phyloP scores from a whole-genome alignment of 1,140 invertebrate genomes.

The Heliothis subflexa region DNA sequence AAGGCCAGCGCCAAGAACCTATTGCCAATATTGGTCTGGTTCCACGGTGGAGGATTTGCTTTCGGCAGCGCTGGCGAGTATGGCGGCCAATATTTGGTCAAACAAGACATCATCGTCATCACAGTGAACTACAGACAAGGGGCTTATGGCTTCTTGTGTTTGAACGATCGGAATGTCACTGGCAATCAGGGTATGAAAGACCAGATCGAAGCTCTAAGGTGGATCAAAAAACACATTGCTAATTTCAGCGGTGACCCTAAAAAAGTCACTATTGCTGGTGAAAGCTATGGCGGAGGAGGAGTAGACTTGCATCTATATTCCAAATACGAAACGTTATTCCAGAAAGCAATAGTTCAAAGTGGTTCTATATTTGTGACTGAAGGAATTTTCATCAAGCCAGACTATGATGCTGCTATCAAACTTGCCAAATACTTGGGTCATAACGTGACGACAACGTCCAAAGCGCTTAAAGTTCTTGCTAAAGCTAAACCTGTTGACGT shows the following conservation, averaged over 20 bases:
- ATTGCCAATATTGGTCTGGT: constrained; percentile 89
- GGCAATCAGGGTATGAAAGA: constrained; percentile 91
- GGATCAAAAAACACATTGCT: constrained; percentile 88
- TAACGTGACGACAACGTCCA: constrained; percentile 14
- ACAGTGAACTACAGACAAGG: constrained; percentile 88
- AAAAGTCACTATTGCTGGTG: constrained; percentile 90
- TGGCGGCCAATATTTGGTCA: constrained; percentile 84
- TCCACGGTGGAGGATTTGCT: constrained; percentile 90
- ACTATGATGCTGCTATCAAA: constrained; percentile 49
- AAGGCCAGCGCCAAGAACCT: not conserved
- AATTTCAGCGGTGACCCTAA: constrained; percentile 90
- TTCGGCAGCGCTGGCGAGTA: constrained; percentile 71
- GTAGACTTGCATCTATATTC: constrained; percentile 80
- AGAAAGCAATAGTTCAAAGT: constrained; percentile 59
- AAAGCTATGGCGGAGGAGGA: constrained; percentile 87
- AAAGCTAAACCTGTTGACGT: constrained; percentile 48
- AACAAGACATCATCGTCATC: constrained; percentile 87
- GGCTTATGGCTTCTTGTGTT: constrained; percentile 89
- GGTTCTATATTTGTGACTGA: constrained; percentile 45
- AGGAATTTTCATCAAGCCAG: constrained; percentile 48
- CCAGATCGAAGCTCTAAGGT: constrained; percentile 88
- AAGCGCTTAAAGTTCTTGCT: constrained; percentile 48
- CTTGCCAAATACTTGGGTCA: constrained; percentile 45
- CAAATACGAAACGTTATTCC: constrained; percentile 48
- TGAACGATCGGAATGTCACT: constrained; percentile 87